Percentiles rank a stretch among this genome's conserved stretches.
These are phyloP conservation scores for Neosalanx taihuensis DNA, from an alignment of 2,797 vertebrate species.

Conservation along the genomic window DNA sequence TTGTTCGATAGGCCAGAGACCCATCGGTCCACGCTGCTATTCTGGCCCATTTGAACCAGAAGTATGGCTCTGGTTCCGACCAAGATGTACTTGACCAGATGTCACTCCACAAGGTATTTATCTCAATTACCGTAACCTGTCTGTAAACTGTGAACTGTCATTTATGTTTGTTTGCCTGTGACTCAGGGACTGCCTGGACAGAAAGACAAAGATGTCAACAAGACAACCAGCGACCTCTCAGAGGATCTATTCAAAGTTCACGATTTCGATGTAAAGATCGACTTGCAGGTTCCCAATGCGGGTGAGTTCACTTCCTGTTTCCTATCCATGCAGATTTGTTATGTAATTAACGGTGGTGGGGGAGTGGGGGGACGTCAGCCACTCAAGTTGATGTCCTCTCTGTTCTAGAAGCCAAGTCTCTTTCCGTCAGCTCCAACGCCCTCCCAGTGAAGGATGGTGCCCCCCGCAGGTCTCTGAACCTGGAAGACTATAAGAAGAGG, in stretches of 20 bases:
- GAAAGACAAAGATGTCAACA: conserved; percentile 92
- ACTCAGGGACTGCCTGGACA: conserved; percentile 71
- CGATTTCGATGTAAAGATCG: conserved; percentile 98
- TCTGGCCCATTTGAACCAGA: conserved; percentile 95
- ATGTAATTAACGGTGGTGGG: neutral
- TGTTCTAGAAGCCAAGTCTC: conserved; percentile 89
- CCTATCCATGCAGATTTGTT: neutral
- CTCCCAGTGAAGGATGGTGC: conserved; percentile 96
- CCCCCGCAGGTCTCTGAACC: conserved; percentile 92
- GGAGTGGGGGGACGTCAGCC: neutral
- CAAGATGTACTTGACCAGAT: conserved; percentile 62
- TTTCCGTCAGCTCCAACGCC: conserved; percentile 94
- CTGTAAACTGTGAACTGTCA: neutral
- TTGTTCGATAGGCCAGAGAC: conserved; percentile 85
- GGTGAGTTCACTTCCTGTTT: conserved; percentile 69
- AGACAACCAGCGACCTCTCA: conserved; percentile 93
- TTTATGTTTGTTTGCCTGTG: conserved; percentile 15
- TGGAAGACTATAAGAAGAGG: conserved; percentile 99
- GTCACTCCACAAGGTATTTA: neutral
- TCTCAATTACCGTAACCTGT: neutral
- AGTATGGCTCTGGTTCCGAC: conserved; percentile 89
- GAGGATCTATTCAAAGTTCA: conserved; percentile 99
- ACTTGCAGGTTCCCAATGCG: conserved; percentile 97
- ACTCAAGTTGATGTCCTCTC: neutral
- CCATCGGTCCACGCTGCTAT: conserved; percentile 98